Percentiles rank a stretch among this genome's conserved stretches.
These are phyloP conservation scores for Ptyas mucosa DNA, from an alignment of 2,113 vertebrate species.

Conservation along the genomic window DNA sequence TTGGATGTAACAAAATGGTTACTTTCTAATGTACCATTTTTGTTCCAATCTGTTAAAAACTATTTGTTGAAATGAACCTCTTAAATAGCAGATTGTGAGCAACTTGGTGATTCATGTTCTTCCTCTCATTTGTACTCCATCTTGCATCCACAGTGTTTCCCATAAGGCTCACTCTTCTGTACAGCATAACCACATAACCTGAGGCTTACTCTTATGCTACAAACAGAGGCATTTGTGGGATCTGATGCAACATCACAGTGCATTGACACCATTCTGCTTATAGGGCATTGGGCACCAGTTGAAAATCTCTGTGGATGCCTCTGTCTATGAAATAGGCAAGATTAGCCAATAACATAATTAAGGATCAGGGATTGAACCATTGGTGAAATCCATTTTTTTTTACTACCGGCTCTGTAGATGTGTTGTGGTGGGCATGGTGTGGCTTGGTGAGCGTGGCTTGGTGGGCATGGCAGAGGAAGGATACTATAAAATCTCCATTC, in stretches of 20 bases:
- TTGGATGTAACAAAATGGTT: neutral
- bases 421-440: no score
- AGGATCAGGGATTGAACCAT: neutral
- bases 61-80: neutral
- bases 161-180: neutral
- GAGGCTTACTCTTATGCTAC: neutral
- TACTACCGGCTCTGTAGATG: no score
- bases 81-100: neutral
- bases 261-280: neutral
- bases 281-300: neutral
- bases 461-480: no score
- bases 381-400: no score
- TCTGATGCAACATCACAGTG: neutral
- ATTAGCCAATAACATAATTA: neutral
- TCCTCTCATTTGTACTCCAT: neutral
- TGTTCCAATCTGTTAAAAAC: neutral
- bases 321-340: neutral
- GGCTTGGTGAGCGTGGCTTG: no score
- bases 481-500: no score
- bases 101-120: neutral
- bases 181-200: neutral
- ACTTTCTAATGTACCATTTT: neutral
- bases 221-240: neutral
- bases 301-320: neutral
- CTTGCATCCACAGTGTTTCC: neutral